Conservation (phyloP, 2,888 invertebrate species). For the Volucella zonaria region DNA sequence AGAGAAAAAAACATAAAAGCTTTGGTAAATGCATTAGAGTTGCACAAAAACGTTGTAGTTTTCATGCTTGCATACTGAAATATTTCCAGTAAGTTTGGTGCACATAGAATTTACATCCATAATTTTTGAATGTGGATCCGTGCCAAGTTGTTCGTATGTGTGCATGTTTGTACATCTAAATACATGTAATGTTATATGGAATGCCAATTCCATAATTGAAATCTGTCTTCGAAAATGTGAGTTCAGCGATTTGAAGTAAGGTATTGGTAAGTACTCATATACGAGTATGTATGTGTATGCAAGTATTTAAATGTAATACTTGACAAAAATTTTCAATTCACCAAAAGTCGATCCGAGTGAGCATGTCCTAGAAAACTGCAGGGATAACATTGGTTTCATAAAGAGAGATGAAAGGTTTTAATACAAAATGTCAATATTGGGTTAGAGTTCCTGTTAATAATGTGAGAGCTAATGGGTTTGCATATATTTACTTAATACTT, state of each 20-base stretch:
- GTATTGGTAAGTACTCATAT: neutral
- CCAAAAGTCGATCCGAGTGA: slow-evolving; percentile 55
- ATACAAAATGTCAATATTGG: slow-evolving; percentile 12
- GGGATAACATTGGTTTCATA: neutral
- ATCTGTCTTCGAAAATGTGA: slow-evolving; percentile 64
- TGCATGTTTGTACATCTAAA: too few relatives aligned
- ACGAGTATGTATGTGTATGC: too few relatives aligned
- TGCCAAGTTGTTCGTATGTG: slow-evolving; percentile 37
- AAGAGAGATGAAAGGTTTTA: slow-evolving; percentile 48
- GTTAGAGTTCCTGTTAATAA: slow-evolving; percentile 34
- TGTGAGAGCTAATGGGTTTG: slow-evolving; percentile 67
- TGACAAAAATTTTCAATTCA: slow-evolving; percentile 28
- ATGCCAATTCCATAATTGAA: slow-evolving; percentile 67
- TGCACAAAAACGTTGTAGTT: slow-evolving; percentile 49
- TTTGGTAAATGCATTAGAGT: slow-evolving; percentile 48
- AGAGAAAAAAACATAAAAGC: slow-evolving; percentile 34
- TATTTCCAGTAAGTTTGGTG: slow-evolving; percentile 30
- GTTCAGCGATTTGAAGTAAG: slow-evolving; percentile 47
- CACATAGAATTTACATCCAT: slow-evolving; percentile 49
- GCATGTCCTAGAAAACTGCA: neutral
- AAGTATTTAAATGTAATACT: neutral
- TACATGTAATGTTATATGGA: slow-evolving; percentile 27
- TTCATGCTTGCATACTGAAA: slow-evolving; percentile 48
- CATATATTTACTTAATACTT: slow-evolving; percentile 42
- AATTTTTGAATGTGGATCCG: slow-evolving; percentile 57